These are phyloP conservation scores for Passer domesticus DNA, from an alignment of 2,113 vertebrate genomes.

Conservation along the genomic window DNA sequence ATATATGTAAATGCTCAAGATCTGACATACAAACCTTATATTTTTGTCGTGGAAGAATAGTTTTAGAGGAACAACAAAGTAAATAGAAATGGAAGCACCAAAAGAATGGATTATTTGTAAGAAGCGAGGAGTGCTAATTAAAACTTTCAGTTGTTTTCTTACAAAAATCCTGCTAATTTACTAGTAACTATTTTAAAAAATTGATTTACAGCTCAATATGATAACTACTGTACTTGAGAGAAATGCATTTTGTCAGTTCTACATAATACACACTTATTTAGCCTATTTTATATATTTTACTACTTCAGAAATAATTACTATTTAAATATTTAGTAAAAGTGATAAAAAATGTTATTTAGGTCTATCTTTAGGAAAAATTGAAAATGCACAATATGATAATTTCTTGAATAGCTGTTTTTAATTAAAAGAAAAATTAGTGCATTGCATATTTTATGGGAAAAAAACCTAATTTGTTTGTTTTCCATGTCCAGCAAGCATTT, in stretches of 20 bases:
- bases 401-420: background rate
- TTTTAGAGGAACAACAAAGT: background rate
- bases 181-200: background rate
- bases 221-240: background rate
- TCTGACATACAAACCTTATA: background rate
- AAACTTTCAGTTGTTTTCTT: background rate
- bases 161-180: background rate
- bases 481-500: background rate
- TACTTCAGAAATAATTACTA: background rate
- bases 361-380: background rate
- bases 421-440: background rate
- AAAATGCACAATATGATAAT: background rate
- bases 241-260: background rate
- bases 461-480: background rate
- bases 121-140: background rate
- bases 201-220: background rate
- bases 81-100: background rate
- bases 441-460: background rate
- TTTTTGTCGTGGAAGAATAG: background rate
- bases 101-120: background rate
- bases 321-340: background rate
- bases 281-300: background rate
- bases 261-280: background rate
- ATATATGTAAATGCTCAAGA: background rate
- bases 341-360: background rate